phyloP scores from a whole-genome alignment of 2,113 vertebrate genomes.

The Eurypyga helias region DNA sequence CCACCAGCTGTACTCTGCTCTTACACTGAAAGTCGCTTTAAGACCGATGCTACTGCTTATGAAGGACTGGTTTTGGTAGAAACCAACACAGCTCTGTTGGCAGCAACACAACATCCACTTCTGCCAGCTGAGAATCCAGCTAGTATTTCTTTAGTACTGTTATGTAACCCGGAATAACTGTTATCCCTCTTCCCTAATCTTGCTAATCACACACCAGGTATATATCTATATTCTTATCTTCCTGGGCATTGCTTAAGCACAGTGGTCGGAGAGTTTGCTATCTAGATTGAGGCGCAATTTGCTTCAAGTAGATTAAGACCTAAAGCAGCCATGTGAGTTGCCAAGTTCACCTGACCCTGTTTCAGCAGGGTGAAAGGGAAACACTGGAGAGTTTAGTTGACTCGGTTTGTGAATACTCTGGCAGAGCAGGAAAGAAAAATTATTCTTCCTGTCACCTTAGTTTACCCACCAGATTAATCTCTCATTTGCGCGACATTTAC shows the following conservation, averaged over 20 bases:
- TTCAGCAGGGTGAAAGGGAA: neutral
- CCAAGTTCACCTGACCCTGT: neutral
- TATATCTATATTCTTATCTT: too few species aligned
- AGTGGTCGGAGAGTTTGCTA: fast-evolving
- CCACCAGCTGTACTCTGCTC: neutral
- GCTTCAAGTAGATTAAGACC: neutral
- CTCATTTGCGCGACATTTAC: neutral
- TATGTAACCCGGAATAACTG: neutral
- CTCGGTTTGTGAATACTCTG: neutral
- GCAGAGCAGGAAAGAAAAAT: neutral
- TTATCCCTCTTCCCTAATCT: neutral
- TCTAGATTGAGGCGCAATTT: neutral
- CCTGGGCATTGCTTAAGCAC: neutral
- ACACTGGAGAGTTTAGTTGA: neutral
- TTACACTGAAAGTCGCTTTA: neutral
- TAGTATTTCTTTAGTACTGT: neutral
- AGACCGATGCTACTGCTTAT: neutral
- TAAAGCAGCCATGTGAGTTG: neutral
- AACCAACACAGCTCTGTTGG: neutral
- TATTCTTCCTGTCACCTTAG: neutral
- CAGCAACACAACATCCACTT: neutral
- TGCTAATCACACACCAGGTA: too few species aligned
- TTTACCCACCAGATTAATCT: neutral
- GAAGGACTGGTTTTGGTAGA: neutral
- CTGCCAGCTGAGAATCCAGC: neutral